Percentiles rank a stretch among this genome's conserved stretches.
Evolutionary conservation across 2,113 vertebrate genomes (phyloP).

Genomic region (Siniperca knerii): DNA sequence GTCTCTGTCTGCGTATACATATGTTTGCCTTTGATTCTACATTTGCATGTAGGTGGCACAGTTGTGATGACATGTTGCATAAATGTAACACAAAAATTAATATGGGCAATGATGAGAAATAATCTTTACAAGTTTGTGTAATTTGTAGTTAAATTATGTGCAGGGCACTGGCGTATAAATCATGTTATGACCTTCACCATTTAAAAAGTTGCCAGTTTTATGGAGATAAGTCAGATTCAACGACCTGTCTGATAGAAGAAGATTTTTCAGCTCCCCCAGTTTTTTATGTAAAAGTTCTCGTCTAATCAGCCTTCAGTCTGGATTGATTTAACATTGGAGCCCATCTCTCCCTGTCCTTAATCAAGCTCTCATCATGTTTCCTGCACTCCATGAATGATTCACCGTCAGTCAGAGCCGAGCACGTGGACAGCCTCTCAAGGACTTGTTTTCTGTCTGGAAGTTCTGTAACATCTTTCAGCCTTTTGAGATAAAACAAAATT

Average conservation of each 20-base stretch:
- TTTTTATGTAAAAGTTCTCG: slow-evolving; percentile 49
- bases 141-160: slow-evolving; percentile 11
- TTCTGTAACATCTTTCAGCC: slow-evolving; percentile 44
- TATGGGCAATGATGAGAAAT: slow-evolving; percentile 4
- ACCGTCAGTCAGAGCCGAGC: slow-evolving; percentile 67
- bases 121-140: slow-evolving; percentile 11
- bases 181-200: slow-evolving; percentile 17
- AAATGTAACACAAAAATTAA: slow-evolving; percentile 12
- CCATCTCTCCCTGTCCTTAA: slow-evolving; percentile 65
- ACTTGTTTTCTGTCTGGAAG: slow-evolving; percentile 63
- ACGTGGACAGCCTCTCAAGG: slow-evolving; percentile 67
- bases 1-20: slow-evolving; percentile 37
- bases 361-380: slow-evolving; percentile 77
- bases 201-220: slow-evolving; percentile 12
- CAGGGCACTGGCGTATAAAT: not conserved
- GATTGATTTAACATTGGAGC: slow-evolving; percentile 67
- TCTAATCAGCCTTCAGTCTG: slow-evolving; percentile 67
- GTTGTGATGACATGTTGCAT: slow-evolving; percentile 28
- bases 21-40: slow-evolving; percentile 53
- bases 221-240: not conserved
- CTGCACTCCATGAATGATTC: slow-evolving; percentile 70
- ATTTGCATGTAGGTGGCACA: slow-evolving; percentile 44
- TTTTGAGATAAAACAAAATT: slow-evolving; percentile 56
- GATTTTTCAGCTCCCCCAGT: not conserved
- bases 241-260: not conserved